A percentile compares a stretch with the other conserved stretches of the same genome.
phyloP scores from a whole-genome alignment of 2,888 invertebrate species.

The Scelioninae gen. 2 region DNA sequence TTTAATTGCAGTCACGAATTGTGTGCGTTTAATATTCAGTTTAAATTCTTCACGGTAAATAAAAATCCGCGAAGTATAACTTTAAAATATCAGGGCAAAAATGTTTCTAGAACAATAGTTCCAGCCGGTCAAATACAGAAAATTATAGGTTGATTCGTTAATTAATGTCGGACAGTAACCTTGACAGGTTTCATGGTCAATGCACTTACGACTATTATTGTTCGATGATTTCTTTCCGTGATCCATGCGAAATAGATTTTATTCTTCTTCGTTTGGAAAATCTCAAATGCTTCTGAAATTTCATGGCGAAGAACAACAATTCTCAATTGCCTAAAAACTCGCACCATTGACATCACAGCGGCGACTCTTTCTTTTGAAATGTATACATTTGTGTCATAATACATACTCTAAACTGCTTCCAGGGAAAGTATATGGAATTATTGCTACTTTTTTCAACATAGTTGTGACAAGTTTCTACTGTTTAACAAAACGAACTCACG shows the following conservation, averaged over 20 bases:
- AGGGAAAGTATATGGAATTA: constrained; percentile 47
- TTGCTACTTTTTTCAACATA: constrained; percentile 35
- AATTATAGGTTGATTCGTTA: constrained; percentile 38
- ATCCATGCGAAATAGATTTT: too few species aligned
- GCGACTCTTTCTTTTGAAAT: constrained; percentile 51
- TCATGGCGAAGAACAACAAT: neutral
- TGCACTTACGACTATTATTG: constrained; percentile 66
- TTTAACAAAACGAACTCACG: constrained; percentile 5
- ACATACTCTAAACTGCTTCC: constrained; percentile 32
- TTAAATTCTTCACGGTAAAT: neutral
- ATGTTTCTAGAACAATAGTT: constrained; percentile 30
- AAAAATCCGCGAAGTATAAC: constrained; percentile 25
- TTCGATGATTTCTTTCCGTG: constrained; percentile 3
- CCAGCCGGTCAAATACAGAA: constrained; percentile 20
- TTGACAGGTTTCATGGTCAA: constrained; percentile 66
- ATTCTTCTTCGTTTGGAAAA: too few species aligned
- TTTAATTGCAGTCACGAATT: too few species aligned
- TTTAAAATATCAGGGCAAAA: constrained; percentile 7
- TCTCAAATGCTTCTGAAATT: too few species aligned
- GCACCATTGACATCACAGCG: constrained; percentile 37
- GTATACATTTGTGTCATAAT: constrained; percentile 52
- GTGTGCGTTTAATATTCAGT: neutral
- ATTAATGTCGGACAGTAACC: constrained; percentile 57
- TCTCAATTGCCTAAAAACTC: constrained; percentile 11
- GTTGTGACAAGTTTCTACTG: constrained; percentile 31